Conservation (phyloP, 2,797 vertebrate genomes). For the Phrynocephalus forsythii region DNA sequence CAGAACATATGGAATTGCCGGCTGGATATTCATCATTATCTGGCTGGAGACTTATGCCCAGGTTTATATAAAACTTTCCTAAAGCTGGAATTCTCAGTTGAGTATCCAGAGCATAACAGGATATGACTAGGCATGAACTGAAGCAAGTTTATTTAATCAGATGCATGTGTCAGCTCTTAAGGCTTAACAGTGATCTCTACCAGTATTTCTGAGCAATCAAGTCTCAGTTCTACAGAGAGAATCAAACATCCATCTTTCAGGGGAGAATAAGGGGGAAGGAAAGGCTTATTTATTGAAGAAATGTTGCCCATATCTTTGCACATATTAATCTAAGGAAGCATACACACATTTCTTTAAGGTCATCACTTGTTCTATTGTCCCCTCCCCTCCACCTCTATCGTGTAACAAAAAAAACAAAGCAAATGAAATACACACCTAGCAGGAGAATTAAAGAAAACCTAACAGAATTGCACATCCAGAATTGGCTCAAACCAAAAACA, state of each 20-base stretch:
- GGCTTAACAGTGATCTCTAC: conserved; percentile 16
- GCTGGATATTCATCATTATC: not conserved
- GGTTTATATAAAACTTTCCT: conserved; percentile 10
- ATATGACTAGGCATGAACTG: not conserved
- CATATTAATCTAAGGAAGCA: conserved; percentile 20
- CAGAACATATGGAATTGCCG: not conserved
- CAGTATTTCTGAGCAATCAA: conserved; percentile 25
- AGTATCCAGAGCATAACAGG: not conserved
- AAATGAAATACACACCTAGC: not conserved
- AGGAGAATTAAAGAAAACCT: not conserved
- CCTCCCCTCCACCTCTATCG: not conserved
- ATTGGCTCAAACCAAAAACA: not conserved
- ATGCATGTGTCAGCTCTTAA: rapidly evolving
- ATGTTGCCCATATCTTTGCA: not conserved
- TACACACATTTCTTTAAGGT: conserved; percentile 3
- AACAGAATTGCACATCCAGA: not conserved
- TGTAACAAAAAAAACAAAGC: not conserved
- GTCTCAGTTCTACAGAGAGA: not conserved
- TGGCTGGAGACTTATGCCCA: not conserved
- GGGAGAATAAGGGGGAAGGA: conserved; percentile 12
- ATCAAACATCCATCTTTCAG: not conserved
- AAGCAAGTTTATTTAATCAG: not conserved
- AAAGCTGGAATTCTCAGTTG: not conserved
- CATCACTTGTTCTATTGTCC: not conserved
- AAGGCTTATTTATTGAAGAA: not conserved